Conservation (phyloP, 2,888 invertebrate genomes). For the Agrochola circellaris region DNA sequence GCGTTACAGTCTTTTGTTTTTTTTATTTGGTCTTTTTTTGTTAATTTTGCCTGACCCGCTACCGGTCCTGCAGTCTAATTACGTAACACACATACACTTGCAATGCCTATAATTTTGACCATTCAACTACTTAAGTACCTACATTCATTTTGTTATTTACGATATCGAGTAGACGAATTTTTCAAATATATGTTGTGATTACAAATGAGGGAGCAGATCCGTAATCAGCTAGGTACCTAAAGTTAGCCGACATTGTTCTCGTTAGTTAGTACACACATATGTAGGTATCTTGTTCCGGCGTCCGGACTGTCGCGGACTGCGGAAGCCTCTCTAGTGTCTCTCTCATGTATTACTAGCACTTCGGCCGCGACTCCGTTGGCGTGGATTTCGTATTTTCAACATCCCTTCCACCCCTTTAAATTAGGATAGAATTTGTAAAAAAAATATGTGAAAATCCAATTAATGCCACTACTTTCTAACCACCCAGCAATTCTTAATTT, state of each 20-base stretch:
- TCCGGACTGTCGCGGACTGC: constrained; percentile 50
- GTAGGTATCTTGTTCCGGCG: constrained; percentile 62
- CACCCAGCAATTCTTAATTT: not conserved
- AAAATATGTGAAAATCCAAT: not conserved
- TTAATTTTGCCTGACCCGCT: not conserved
- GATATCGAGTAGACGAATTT: not conserved
- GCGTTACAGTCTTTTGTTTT: not conserved
- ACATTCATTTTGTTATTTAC: not conserved
- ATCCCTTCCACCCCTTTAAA: not conserved
- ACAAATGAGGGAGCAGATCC: not conserved
- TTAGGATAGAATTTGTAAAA: not conserved
- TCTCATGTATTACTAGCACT: constrained; percentile 47
- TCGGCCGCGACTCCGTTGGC: not conserved
- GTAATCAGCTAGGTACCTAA: constrained; percentile 49
- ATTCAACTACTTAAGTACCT: too few relatives aligned
- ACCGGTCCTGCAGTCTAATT: not conserved
- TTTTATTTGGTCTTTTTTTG: not conserved
- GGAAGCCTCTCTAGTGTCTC: constrained; percentile 71
- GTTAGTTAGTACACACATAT: constrained; percentile 47
- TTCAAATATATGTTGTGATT: not conserved
- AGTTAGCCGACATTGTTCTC: constrained; percentile 41
- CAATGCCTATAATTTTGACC: not conserved
- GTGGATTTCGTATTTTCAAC: not conserved
- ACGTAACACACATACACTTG: not conserved
- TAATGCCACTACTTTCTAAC: not conserved